phyloP scores from a whole-genome alignment of 2,888 invertebrate species.

The Spilosoma lubricipeda region DNA sequence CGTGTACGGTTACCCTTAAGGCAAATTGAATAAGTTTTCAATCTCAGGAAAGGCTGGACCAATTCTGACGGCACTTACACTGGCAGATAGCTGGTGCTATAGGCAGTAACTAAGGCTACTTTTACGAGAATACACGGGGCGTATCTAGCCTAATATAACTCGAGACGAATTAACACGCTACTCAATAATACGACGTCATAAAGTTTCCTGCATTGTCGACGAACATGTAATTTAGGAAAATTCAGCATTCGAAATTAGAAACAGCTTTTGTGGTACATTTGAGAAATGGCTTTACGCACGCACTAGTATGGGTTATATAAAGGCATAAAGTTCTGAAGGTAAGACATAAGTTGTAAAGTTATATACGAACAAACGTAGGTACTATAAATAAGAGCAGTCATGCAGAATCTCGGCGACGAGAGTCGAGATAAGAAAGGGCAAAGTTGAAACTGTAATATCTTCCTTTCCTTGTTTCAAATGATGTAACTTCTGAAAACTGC shows the following conservation, averaged over 20 bases:
- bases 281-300: not conserved
- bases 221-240: not conserved
- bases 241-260: not conserved
- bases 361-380: not conserved
- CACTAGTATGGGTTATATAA: not conserved
- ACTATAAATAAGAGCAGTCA: not conserved
- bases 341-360: not conserved
- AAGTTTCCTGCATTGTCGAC: not conserved
- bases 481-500: not conserved
- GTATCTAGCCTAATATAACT: not conserved
- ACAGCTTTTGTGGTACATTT: not conserved
- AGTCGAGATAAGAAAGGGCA: not conserved
- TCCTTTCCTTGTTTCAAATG: not conserved
- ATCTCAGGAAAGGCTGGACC: no score
- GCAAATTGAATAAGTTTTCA: no score
- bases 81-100: no score
- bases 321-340: not conserved
- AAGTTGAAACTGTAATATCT: not conserved
- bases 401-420: not conserved
- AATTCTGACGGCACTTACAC: no score
- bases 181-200: not conserved
- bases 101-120: no score
- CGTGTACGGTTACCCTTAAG: no score
- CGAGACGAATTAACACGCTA: not conserved
- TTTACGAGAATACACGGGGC: no score